Percentiles rank a stretch among this genome's conserved stretches.
phyloP scores from a whole-genome alignment of 2,113 vertebrate genomes.

The Edolisoma coerulescens region DNA sequence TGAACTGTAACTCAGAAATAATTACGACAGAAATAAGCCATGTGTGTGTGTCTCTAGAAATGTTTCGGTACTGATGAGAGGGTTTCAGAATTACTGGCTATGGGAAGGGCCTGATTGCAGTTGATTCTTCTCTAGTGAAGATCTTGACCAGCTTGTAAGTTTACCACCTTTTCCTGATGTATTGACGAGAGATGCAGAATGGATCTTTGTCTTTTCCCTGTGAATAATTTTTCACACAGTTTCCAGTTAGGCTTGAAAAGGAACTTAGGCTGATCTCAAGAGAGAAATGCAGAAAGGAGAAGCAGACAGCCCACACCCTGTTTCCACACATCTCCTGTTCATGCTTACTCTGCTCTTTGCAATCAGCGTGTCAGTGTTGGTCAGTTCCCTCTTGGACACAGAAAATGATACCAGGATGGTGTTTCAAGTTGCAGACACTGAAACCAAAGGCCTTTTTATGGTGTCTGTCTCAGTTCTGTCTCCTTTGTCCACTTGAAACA shows the following conservation, averaged over 20 bases:
- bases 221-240: background rate
- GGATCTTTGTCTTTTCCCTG: background rate
- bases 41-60: background rate
- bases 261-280: background rate
- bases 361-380: background rate
- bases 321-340: background rate
- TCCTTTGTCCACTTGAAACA: constrained; percentile 4
- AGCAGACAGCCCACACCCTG: background rate
- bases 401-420: background rate
- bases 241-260: background rate
- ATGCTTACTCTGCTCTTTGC: background rate
- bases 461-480: background rate
- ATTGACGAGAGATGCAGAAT: background rate
- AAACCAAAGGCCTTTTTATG: background rate
- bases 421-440: background rate
- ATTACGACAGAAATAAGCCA: background rate
- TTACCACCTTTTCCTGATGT: background rate
- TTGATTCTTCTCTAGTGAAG: background rate
- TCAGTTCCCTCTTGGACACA: background rate
- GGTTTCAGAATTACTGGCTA: background rate
- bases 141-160: background rate
- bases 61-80: background rate
- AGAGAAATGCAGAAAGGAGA: background rate
- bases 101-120: background rate
- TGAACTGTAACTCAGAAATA: background rate